Percentiles rank a stretch among this genome's conserved stretches.
Evolutionary conservation across 2,113 vertebrate genomes (phyloP).

Genomic region (Odocoileus hemionus): DNA sequence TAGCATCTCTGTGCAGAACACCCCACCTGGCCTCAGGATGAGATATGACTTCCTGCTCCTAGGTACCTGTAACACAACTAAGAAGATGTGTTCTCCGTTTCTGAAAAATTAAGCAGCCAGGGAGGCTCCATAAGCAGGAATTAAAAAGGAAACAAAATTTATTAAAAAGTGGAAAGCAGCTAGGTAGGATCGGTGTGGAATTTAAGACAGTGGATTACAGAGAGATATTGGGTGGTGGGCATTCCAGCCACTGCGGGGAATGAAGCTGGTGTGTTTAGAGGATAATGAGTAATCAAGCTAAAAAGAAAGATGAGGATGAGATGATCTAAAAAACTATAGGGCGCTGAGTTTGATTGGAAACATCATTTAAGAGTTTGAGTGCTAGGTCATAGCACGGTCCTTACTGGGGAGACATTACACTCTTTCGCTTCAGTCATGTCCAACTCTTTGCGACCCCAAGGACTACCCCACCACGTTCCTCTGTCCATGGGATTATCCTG

Average conservation of each 20-base stretch:
- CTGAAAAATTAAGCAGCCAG: background rate
- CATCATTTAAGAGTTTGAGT: background rate
- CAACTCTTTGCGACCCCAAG: background rate
- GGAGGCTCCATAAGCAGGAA: background rate
- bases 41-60: background rate
- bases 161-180: background rate
- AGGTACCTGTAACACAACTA: background rate
- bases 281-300: no score
- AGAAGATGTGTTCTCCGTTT: background rate
- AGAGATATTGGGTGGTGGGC: background rate
- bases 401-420: background rate
- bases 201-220: background rate
- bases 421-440: background rate
- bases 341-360: background rate
- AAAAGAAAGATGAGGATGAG: background rate
- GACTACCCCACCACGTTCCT: background rate
- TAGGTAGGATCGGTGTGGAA: background rate
- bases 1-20: background rate
- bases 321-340: background rate
- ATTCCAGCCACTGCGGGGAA: no score
- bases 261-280: background rate
- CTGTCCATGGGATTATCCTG: background rate
- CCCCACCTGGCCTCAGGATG: background rate
- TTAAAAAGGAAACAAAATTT: background rate
- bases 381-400: fast-evolving